Evolutionary conservation across 2,113 vertebrate genomes (phyloP).

Genomic region (Noturus placidus): DNA sequence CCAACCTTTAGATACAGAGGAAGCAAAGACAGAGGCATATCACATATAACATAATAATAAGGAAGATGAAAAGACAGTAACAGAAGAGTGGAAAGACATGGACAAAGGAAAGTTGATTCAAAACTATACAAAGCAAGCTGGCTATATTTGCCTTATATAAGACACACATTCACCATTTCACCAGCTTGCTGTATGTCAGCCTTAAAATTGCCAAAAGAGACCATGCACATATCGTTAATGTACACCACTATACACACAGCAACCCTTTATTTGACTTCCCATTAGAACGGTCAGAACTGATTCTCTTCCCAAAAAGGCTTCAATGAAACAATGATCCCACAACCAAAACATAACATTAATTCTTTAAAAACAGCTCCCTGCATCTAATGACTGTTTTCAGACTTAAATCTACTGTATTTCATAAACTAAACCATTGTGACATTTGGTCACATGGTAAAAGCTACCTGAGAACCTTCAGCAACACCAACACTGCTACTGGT

Average conservation of each 20-base stretch:
- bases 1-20: constrained; percentile 80
- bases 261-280: background rate
- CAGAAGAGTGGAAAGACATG: background rate
- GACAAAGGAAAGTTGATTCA: background rate
- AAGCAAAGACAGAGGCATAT: background rate
- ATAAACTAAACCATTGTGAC: background rate
- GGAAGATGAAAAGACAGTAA: background rate
- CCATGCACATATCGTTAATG: background rate
- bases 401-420: background rate
- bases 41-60: background rate
- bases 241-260: background rate
- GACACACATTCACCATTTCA: constrained; percentile 29
- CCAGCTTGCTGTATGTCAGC: constrained; percentile 7
- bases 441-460: background rate
- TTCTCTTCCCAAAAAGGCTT: constrained; percentile 7
- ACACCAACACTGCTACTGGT: background rate
- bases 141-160: background rate
- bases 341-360: background rate
- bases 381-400: background rate
- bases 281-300: background rate
- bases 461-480: background rate
- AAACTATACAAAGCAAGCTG: too few relatives aligned
- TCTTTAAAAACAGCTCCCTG: constrained; percentile 5
- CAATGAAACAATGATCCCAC: background rate
- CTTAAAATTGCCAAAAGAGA: too few relatives aligned